Evolutionary conservation across 2,113 vertebrate species (phyloP), one percentile per base, ranked within the genome.

Genomic region (Aplodontia rufa): DNA sequence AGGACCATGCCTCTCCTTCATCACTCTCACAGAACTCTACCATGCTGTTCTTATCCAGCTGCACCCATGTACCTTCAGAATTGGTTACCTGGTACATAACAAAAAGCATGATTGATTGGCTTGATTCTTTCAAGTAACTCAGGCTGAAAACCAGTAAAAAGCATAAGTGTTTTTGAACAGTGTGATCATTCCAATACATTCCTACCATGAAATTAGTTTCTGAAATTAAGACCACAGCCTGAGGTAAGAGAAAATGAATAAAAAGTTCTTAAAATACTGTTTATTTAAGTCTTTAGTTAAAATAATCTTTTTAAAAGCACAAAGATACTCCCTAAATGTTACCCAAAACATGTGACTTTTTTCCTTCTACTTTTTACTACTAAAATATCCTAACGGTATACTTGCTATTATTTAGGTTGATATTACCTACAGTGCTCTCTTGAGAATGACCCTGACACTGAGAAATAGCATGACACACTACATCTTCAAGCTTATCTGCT

Each of bases 391-490:
- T 55, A 96, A 87, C 12, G 74, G 87, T 83, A n/a, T 66, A 87
- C 37, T 79, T 80, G 45, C 55, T 94, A 93, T 76, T 80, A 58
- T 90, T 75, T 28, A 90, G 28, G 60, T 35, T 58, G 87, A 45
- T 12, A 87, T 62, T 71, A 76, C 37, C 64, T 90, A 89, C 30
- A 88, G n/a, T 49, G 24, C 96, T 72, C 93, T n/a, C 92, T 78
- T 97, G 95, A 85, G 97, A 12, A 28, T 96, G 95, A 91, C 97
- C 97, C 96, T 98, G 89, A 96, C 49, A 53, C 75, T 97, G 98
- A 98, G 98, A 99, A 99, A 99, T 99, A 99, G 99, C 99, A 99
- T 99, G 99, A 99, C 99, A 99, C 99, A 99, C 99, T 99, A 99
- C 99, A 99, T 98, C 99, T 99, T 98, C 97, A 98, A 98, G 98